These are phyloP conservation scores for Calameuta filiformis DNA, from an alignment of 2,888 invertebrate genomes.

Conservation along the genomic window DNA sequence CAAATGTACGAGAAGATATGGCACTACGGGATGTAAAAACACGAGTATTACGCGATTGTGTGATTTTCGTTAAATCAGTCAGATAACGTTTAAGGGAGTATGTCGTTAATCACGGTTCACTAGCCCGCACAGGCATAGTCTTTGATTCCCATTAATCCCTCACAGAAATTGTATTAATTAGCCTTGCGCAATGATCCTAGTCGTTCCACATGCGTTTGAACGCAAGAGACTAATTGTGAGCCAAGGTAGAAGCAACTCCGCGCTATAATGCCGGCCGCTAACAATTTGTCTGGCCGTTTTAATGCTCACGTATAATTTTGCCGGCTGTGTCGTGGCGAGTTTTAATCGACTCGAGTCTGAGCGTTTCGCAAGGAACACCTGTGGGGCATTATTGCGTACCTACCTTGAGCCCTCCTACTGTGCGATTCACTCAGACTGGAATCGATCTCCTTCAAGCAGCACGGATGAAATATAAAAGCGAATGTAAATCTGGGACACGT, in stretches of 20 bases:
- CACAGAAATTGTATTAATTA: not conserved
- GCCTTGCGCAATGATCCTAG: not conserved
- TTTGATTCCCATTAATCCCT: not conserved
- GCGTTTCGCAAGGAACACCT: constrained; percentile 20
- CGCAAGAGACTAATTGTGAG: not conserved
- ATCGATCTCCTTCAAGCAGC: not conserved
- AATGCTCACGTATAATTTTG: not conserved
- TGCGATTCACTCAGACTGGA: constrained; percentile 4
- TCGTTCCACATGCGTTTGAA: not conserved
- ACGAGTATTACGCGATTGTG: not conserved
- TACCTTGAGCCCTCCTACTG: constrained; percentile 7
- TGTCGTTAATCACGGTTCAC: not conserved
- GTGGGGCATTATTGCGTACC: constrained; percentile 16
- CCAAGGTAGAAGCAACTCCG: not conserved
- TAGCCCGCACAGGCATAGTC: not conserved
- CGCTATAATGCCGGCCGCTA: not conserved
- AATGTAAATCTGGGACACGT: not conserved
- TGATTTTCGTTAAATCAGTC: not conserved
- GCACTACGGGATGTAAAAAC: not conserved
- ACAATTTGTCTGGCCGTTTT: not conserved
- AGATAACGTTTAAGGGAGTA: too few species aligned
- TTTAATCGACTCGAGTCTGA: not conserved
- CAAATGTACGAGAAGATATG: not conserved
- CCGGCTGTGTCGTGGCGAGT: constrained; percentile 2
- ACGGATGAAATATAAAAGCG: not conserved